A percentile compares a stretch with the other conserved stretches of the same genome.
phyloP scores from a whole-genome alignment of 2,888 invertebrate genomes.

The Brachyptera risi region DNA sequence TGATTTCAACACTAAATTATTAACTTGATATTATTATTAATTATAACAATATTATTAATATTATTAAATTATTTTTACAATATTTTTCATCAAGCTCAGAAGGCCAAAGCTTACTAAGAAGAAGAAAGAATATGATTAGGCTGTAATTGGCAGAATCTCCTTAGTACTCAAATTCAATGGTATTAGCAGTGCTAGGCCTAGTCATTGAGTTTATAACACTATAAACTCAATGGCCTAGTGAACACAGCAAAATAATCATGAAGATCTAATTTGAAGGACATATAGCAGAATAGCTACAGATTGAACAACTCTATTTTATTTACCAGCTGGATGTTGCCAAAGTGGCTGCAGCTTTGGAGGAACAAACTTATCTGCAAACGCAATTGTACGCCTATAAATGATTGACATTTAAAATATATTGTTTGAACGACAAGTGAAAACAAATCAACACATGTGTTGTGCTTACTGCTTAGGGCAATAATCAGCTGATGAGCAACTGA shows the following conservation, averaged over 20 bases:
- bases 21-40: no score
- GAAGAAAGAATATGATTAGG: no score
- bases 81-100: no score
- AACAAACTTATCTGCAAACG: conserved; percentile 43
- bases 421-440: background rate
- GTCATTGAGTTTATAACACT: background rate
- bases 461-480: no score
- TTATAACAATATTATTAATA: no score
- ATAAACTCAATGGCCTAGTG: background rate
- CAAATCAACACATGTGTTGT: background rate
- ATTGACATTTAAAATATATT: conserved; percentile 4
- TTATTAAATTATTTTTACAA: no score
- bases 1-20: no score
- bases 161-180: no score
- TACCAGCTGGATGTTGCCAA: conserved; percentile 57
- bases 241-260: background rate
- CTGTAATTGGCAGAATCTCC: no score
- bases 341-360: conserved; percentile 47
- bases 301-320: conserved; percentile 4
- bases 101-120: no score
- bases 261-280: background rate
- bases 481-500: no score
- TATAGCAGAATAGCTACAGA: background rate
- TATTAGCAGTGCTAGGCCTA: no score
- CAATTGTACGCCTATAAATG: conserved; percentile 33